phyloP scores from a whole-genome alignment of 2,888 invertebrate species.

The Stenotaenia linearis region DNA sequence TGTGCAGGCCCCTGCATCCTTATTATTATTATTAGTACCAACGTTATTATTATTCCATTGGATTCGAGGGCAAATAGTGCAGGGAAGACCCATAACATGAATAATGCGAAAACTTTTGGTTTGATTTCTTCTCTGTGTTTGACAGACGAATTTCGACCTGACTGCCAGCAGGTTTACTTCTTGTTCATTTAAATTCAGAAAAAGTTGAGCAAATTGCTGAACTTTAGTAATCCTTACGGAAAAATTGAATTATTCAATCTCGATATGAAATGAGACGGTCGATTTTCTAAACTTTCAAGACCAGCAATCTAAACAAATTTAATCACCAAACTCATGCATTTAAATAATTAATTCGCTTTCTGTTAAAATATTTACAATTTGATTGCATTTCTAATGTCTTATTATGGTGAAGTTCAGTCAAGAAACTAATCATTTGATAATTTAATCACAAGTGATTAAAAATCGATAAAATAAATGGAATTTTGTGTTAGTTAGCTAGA shows the following conservation, averaged over 20 bases:
- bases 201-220: neutral
- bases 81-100: neutral
- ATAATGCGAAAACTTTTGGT: constrained; percentile 11
- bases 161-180: neutral
- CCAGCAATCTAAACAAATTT: no score
- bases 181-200: neutral
- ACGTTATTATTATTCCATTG: neutral
- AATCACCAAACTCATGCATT: no score
- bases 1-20: neutral
- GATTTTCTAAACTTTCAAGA: no score
- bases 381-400: no score
- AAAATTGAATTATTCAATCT: no score
- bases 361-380: no score
- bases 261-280: no score
- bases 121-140: neutral
- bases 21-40: neutral
- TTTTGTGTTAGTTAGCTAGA: neutral
- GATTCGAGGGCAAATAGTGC: neutral
- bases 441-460: no score
- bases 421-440: no score
- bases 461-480: neutral
- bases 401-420: no score
- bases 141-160: neutral
- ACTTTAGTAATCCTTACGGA: neutral
- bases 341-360: no score